Evolutionary conservation across 2,797 vertebrate genomes (phyloP).

Genomic region (Acanthiza pusilla): DNA sequence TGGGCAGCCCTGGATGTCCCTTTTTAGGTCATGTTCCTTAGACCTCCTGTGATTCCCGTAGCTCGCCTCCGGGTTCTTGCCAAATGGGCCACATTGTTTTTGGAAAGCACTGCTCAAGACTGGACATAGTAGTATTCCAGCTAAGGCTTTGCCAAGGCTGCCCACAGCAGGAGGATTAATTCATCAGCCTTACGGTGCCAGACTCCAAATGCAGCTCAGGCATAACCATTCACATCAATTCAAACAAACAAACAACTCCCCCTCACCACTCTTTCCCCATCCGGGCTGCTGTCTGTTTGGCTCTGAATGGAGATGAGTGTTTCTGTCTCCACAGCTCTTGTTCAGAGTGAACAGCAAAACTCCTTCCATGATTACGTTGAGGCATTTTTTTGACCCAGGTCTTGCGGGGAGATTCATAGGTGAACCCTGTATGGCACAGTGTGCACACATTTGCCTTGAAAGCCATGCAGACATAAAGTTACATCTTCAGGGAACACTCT

Average conservation of each 20-base stretch:
- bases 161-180: conserved; percentile 38
- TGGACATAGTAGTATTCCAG: neutral
- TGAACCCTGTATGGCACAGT: neutral
- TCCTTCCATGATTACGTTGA: neutral
- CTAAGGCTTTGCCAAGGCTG: conserved; percentile 9
- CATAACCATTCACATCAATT: neutral
- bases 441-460: fast-evolving
- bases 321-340: neutral
- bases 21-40: neutral
- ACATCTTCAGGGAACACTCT: neutral
- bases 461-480: neutral
- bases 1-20: neutral
- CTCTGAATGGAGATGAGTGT: neutral
- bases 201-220: neutral
- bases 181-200: neutral
- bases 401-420: neutral
- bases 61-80: neutral
- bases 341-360: neutral
- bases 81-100: neutral
- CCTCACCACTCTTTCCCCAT: neutral
- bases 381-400: neutral
- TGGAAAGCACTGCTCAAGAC: neutral
- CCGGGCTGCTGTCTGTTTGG: neutral
- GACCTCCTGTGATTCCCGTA: neutral
- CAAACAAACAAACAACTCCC: conserved; percentile 10